Percentiles rank a stretch among this genome's conserved stretches.
phyloP scores from a whole-genome alignment of 2,113 vertebrate species.

The Glaucomys volans region DNA sequence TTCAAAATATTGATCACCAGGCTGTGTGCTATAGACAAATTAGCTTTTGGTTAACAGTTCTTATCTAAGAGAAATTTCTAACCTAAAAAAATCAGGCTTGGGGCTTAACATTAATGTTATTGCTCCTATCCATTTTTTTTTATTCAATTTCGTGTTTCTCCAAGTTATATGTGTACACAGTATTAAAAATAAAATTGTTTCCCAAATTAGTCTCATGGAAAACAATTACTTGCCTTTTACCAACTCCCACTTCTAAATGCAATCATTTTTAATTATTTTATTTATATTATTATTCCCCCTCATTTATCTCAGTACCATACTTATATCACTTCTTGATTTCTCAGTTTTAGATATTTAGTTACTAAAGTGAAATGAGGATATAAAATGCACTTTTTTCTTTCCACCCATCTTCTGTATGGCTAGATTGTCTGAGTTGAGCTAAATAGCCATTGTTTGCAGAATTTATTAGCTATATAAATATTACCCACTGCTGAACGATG shows the following conservation, averaged over 20 bases:
- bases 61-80: not conserved
- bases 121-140: constrained; percentile 19
- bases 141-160: constrained; percentile 19
- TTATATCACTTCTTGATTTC: not conserved
- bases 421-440: not conserved
- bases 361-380: not conserved
- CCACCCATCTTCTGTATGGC: not conserved
- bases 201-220: not conserved
- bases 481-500: not conserved
- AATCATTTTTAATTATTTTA: not conserved
- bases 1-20: not conserved
- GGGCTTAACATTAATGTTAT: not conserved
- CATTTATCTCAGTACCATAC: not conserved
- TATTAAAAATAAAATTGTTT: constrained; percentile 38
- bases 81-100: not conserved
- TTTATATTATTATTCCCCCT: not conserved
- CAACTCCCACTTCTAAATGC: not conserved
- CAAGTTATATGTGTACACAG: not conserved
- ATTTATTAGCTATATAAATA: not conserved
- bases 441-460: not conserved
- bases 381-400: too few relatives aligned
- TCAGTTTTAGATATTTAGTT: not conserved
- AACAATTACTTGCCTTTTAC: not conserved
- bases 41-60: not conserved
- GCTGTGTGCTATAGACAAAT: not conserved